Evolutionary conservation across 1,140 invertebrate genomes (phyloP).

Genomic region (Anthonomus grandis): DNA sequence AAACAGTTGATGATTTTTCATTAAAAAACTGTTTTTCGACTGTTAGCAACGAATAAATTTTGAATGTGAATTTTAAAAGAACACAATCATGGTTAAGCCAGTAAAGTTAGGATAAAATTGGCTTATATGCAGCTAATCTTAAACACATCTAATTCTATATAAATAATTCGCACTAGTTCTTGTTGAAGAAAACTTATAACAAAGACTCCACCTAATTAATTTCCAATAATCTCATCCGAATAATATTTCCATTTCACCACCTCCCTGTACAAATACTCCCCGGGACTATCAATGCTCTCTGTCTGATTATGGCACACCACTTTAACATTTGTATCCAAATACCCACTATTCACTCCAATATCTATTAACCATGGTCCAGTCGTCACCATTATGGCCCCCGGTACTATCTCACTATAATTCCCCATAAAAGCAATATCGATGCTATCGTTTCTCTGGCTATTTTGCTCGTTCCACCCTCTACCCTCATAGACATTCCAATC

Average conservation of each 20-base stretch:
- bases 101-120: too few relatives aligned
- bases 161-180: too few relatives aligned
- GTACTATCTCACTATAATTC: slow-evolving; percentile 44
- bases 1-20: too few relatives aligned
- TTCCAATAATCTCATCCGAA: slow-evolving; percentile 9
- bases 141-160: too few relatives aligned
- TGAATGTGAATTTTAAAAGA: too few relatives aligned
- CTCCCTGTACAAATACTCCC: slow-evolving; percentile 36
- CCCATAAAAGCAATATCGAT: slow-evolving; percentile 53
- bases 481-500: slow-evolving; percentile 63
- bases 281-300: slow-evolving; percentile 40
- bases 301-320: slow-evolving; percentile 47
- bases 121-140: too few relatives aligned
- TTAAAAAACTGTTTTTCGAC: too few relatives aligned
- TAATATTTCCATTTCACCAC: slow-evolving; percentile 43
- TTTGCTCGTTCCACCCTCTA: slow-evolving; percentile 57
- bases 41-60: too few relatives aligned
- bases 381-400: slow-evolving; percentile 42
- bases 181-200: too few relatives aligned
- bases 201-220: too few relatives aligned
- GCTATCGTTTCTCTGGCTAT: slow-evolving; percentile 52
- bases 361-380: slow-evolving; percentile 39
- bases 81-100: too few relatives aligned
- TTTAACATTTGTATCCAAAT: slow-evolving; percentile 39
- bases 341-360: slow-evolving; percentile 38